Percentiles rank a stretch among this genome's conserved stretches.
phyloP scores from a whole-genome alignment of 2,888 invertebrate species.

The Brenthis hecate region DNA sequence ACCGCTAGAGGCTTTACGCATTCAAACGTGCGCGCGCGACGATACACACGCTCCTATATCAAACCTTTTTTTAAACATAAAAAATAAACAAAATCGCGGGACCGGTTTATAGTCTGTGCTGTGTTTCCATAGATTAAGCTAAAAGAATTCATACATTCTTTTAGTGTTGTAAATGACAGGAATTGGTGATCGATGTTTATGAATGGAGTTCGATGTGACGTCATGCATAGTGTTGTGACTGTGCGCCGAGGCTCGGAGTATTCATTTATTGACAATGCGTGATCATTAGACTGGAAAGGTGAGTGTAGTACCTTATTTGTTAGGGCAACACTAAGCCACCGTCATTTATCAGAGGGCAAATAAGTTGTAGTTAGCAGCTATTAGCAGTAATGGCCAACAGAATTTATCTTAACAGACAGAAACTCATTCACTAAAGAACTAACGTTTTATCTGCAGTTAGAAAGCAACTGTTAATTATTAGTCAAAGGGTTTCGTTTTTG shows the following conservation, averaged over 20 bases:
- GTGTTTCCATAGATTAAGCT: conserved; percentile 40
- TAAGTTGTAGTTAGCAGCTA: conserved; percentile 24
- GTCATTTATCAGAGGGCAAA: conserved; percentile 39
- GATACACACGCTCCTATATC: conserved; percentile 66
- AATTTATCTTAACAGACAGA: conserved; percentile 16
- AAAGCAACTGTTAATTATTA: conserved; percentile 11
- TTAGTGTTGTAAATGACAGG: conserved; percentile 46
- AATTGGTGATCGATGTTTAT: conserved; percentile 65
- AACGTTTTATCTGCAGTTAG: conserved; percentile 15
- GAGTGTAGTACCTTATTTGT: conserved; percentile 64
- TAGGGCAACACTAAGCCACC: conserved; percentile 52
- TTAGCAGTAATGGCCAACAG: conserved; percentile 21
- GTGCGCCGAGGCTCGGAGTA: conserved; percentile 59
- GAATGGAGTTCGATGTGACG: conserved; percentile 80
- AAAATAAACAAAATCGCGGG: conserved; percentile 50
- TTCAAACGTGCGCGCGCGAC: conserved; percentile 75
- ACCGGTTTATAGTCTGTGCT: conserved; percentile 39
- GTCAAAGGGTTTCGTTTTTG: background rate
- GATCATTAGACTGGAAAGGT: conserved; percentile 78
- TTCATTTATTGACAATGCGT: conserved; percentile 74
- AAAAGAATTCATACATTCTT: conserved; percentile 26
- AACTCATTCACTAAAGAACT: conserved; percentile 16
- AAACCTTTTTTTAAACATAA: conserved; percentile 40
- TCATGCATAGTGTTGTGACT: conserved; percentile 79
- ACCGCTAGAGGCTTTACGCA: conserved; percentile 72